Percentiles rank a stretch among this genome's conserved stretches.
These are phyloP conservation scores for Chiridota heheva DNA, from an alignment of 35 echinoderm and acorn worm species.

Conservation along the genomic window DNA sequence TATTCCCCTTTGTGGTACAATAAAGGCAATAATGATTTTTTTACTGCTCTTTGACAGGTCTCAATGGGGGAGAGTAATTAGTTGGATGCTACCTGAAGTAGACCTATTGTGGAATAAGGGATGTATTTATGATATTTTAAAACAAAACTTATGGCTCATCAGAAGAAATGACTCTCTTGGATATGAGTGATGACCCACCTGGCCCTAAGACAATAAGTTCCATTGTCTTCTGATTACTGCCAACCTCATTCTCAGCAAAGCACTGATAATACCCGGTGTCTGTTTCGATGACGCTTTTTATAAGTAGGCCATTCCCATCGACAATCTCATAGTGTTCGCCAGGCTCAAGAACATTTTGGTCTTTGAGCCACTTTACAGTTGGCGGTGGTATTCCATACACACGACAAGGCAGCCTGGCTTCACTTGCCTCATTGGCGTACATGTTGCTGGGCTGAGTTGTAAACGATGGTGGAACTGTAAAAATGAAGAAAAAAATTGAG, in stretches of 20 bases:
- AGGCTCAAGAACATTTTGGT: not conserved
- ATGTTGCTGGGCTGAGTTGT: not conserved
- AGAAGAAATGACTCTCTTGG: too few relatives aligned
- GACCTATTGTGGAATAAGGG: too few relatives aligned
- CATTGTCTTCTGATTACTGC: conserved; percentile 9
- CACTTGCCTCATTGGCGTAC: not conserved
- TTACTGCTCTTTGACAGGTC: too few relatives aligned
- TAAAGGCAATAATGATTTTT: too few relatives aligned
- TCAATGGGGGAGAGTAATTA: too few relatives aligned
- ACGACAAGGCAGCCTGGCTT: not conserved
- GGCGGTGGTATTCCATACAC: conserved; percentile 7
- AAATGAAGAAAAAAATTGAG: not conserved
- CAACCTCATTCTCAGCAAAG: not conserved
- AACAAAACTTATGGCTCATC: too few relatives aligned
- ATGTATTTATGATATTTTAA: too few relatives aligned
- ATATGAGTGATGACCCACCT: not conserved
- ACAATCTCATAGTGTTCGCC: not conserved
- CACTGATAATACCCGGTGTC: conserved; percentile 27
- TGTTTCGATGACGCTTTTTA: not conserved
- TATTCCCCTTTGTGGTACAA: too few relatives aligned
- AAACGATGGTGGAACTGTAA: conserved; percentile 33
- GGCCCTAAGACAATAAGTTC: not conserved
- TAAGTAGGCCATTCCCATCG: conserved; percentile 1
- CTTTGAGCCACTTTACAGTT: not conserved
- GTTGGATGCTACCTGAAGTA: too few relatives aligned